phyloP scores from a whole-genome alignment of 2,888 invertebrate genomes.

The Linnaemya vulpina region DNA sequence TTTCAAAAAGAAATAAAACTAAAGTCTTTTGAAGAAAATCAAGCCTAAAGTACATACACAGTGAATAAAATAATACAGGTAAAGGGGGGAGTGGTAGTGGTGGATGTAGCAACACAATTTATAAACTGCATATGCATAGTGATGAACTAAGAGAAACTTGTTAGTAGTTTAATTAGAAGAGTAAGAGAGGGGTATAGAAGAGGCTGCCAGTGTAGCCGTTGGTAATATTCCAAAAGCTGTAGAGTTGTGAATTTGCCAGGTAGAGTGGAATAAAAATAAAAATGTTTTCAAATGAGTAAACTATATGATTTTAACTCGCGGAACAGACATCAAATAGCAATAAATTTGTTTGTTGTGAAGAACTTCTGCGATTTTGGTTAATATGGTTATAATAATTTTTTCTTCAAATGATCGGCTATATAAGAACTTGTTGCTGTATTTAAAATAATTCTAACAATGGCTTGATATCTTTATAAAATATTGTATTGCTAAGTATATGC shows the following conservation, averaged over 20 bases:
- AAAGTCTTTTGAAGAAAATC: not conserved
- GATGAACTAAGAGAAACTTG: not conserved
- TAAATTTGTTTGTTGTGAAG: too few species aligned
- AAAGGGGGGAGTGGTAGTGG: not conserved
- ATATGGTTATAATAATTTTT: too few species aligned
- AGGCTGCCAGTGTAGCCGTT: not conserved
- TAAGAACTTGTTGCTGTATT: too few species aligned
- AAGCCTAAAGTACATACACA: not conserved
- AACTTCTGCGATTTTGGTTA: too few species aligned
- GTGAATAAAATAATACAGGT: not conserved
- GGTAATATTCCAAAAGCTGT: not conserved
- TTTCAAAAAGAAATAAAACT: not conserved
- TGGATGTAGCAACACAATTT: not conserved
- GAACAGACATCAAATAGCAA: too few species aligned
- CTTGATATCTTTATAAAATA: too few species aligned
- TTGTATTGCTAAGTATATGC: too few species aligned
- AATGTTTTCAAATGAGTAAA: too few species aligned
- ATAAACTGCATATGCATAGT: not conserved
- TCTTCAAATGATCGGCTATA: too few species aligned
- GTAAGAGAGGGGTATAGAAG: not conserved
- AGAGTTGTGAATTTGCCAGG: not conserved
- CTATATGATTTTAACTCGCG: too few species aligned
- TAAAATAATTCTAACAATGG: too few species aligned
- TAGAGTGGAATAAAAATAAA: not conserved
- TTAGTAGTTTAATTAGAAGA: not conserved